Conservation (phyloP, 2,888 invertebrate genomes). For the Eudemis profundana region DNA sequence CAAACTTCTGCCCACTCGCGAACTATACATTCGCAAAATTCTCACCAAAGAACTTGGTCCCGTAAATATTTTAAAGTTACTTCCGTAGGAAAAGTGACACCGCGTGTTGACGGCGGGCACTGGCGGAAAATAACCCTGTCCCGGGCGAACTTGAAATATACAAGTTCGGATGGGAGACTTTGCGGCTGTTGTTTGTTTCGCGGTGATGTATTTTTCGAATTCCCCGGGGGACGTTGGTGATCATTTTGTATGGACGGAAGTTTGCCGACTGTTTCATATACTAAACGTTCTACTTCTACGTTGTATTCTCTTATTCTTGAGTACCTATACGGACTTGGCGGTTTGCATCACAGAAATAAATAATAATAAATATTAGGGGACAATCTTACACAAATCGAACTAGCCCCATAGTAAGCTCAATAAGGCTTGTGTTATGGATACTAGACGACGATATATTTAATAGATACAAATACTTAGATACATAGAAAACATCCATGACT, state of each 20-base stretch:
- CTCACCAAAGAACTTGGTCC: constrained; percentile 67
- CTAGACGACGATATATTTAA: too few relatives aligned
- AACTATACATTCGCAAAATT: constrained; percentile 77
- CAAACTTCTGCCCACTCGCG: constrained; percentile 64
- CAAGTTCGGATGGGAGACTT: constrained; percentile 71
- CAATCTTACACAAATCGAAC: too few relatives aligned
- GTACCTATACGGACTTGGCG: too few relatives aligned
- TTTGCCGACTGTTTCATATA: constrained; percentile 27
- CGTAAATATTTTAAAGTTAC: constrained; percentile 85
- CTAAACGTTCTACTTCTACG: not conserved
- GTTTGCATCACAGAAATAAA: too few relatives aligned
- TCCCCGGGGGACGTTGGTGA: constrained; percentile 19
- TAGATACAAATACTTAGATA: too few relatives aligned
- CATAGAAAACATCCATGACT: too few relatives aligned
- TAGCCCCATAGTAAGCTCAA: too few relatives aligned
- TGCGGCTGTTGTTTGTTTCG: constrained; percentile 67
- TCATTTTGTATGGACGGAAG: constrained; percentile 33
- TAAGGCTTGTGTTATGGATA: too few relatives aligned
- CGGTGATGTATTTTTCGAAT: constrained; percentile 52
- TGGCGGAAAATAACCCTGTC: constrained; percentile 77
- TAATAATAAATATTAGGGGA: too few relatives aligned
- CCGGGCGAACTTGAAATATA: constrained; percentile 74
- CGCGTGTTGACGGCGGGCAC: constrained; percentile 76
- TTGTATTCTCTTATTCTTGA: too few relatives aligned
- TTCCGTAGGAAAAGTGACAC: constrained; percentile 78